Percentiles rank a stretch among this genome's conserved stretches.
Evolutionary conservation across 2,113 vertebrate species (phyloP).

Genomic region (Pycnonotus jocosus): DNA sequence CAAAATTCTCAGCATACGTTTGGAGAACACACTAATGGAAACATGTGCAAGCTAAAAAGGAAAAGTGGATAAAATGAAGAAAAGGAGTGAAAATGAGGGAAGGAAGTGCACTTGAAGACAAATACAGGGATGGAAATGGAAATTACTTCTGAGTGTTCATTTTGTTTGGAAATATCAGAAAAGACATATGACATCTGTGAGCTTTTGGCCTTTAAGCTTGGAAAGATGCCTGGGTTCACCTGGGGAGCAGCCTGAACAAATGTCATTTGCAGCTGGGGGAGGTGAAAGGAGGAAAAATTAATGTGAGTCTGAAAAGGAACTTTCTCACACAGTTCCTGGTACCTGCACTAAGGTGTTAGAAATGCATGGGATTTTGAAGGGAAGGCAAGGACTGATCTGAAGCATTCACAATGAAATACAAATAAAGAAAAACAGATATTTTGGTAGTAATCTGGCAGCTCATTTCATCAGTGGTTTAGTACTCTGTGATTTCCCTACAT

Average conservation of each 20-base stretch:
- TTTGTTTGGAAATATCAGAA: not conserved
- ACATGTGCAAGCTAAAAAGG: not conserved
- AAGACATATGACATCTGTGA: not conserved
- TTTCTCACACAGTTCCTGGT: not conserved
- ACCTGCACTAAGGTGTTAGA: not conserved
- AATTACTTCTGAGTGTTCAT: not conserved
- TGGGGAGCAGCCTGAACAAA: not conserved
- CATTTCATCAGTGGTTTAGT: not conserved
- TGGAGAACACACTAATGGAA: not conserved
- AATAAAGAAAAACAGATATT: not conserved
- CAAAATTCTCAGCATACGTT: not conserved
- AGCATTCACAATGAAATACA: not conserved
- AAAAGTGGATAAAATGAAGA: not conserved
- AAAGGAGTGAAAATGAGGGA: not conserved
- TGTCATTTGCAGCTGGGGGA: not conserved
- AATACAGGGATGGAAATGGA: not conserved
- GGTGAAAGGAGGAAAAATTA: not conserved
- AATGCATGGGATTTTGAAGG: fast-evolving
- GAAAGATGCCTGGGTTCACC: not conserved
- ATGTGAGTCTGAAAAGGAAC: not conserved
- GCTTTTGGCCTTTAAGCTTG: not conserved
- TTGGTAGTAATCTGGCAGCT: not conserved
- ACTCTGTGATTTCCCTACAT: not conserved
- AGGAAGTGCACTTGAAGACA: not conserved
- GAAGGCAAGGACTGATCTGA: not conserved